These are phyloP conservation scores for Drosophila seclusa DNA, from an alignment of 2,888 invertebrate genomes.

Conservation along the genomic window DNA sequence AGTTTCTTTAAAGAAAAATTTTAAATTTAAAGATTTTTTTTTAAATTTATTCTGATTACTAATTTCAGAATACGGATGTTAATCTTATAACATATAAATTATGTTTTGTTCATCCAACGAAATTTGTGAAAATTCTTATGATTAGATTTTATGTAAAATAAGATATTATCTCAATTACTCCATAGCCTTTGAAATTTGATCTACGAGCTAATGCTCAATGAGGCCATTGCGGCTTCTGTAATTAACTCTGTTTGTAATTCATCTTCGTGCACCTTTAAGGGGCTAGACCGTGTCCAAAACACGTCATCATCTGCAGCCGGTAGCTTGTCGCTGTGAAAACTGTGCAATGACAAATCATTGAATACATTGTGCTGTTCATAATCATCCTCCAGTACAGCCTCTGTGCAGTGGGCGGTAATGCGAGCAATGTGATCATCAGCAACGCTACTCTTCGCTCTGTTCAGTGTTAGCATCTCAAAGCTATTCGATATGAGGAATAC, in stretches of 20 bases:
- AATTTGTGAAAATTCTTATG: neutral
- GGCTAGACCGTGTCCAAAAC: constrained; percentile 52
- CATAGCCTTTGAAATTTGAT: neutral
- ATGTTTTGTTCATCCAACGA: neutral
- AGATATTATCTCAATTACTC: constrained; percentile 5
- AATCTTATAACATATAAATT: neutral
- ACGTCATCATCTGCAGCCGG: constrained; percentile 82
- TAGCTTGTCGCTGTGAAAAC: constrained; percentile 87
- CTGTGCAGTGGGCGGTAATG: constrained; percentile 86
- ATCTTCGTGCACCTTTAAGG: constrained; percentile 63
- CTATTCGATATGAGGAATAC: constrained; percentile 93
- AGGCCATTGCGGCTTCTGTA: constrained; percentile 87
- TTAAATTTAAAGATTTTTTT: neutral
- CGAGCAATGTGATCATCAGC: constrained; percentile 59
- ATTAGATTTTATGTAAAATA: neutral
- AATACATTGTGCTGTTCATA: constrained; percentile 91
- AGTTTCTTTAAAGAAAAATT: neutral
- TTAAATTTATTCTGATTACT: neutral
- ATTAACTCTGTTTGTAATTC: constrained; percentile 69
- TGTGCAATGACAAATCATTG: constrained; percentile 91
- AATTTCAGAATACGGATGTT: neutral
- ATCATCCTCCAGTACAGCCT: constrained; percentile 88
- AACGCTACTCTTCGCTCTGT: constrained; percentile 25
- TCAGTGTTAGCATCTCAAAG: constrained; percentile 85
- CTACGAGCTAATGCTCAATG: constrained; percentile 70